phyloP scores from a whole-genome alignment of 2,113 vertebrate genomes.

The Anolis carolinensis region DNA sequence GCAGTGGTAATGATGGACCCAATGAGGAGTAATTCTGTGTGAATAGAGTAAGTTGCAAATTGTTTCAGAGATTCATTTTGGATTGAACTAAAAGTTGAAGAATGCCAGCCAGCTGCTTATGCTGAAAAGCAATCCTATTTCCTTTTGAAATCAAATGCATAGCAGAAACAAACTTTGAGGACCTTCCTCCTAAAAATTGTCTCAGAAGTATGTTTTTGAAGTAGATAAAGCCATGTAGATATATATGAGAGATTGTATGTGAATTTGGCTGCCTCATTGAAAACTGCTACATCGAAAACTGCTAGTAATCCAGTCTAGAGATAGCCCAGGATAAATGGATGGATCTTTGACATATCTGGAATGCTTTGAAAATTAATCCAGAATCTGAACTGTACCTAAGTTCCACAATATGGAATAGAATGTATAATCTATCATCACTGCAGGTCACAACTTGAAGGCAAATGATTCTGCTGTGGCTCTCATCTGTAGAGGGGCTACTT shows the following conservation, averaged over 20 bases:
- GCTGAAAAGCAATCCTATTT: not conserved
- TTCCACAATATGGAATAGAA: not conserved
- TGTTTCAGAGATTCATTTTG: not conserved
- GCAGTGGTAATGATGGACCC: not conserved
- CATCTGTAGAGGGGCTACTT: not conserved
- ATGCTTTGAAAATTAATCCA: not conserved
- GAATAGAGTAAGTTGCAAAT: not conserved
- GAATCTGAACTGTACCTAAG: not conserved
- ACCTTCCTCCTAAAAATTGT: not conserved
- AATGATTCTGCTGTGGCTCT: not conserved
- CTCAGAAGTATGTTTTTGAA: not conserved
- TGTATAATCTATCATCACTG: not conserved
- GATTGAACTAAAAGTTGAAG: not conserved
- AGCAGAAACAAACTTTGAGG: not conserved
- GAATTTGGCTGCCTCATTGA: not conserved
- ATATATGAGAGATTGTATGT: not conserved
- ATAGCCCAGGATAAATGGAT: not conserved
- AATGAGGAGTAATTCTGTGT: slow-evolving; percentile 6
- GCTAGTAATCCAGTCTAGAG: not conserved
- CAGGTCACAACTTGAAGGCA: not conserved
- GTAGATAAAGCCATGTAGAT: not conserved
- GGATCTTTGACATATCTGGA: not conserved
- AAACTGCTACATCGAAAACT: not conserved
- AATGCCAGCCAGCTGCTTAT: not conserved
- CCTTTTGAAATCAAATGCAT: not conserved